Base-by-base conservation (phyloP, 2,113 vertebrate genomes). In the Azemiops feae region DNA sequence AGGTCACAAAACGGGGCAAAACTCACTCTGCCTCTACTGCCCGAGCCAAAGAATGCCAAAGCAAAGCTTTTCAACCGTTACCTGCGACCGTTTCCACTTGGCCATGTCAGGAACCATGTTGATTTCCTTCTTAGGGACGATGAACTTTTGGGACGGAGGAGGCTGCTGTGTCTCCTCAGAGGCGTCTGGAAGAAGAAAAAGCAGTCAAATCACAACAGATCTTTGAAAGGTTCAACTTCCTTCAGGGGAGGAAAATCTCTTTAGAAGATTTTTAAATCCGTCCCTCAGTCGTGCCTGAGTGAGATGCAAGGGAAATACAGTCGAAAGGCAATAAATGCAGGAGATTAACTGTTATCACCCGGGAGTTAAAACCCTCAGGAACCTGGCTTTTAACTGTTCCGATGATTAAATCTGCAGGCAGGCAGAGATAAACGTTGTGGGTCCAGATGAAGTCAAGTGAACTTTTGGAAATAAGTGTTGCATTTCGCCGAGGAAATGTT, bases 61-160 rank as follows among this genome's bases (percentile, higher is more conserved):
- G 20, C 22, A 43, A 57, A 39, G 6, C 34, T 39, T 25, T 43
- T 5, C 7, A 1, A 53, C 23, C 88, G 1, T 97, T 97, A 99
- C 99, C 97, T 99, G 99, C 87, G 99, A 99, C 5, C 98, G 97
- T 91, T 99, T 99, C 99, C 99, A 99, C 95, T 99, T 99, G 91
- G 97, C 98, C 99, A 99, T 99, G 96, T 99, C 99, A 0, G 99
- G 97, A 57, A 99, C 98, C 96, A 98, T 98, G 89, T 98, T 98
- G 96, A 99, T 99, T 96, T 99, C 99, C 95, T 99, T 99, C 96
- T 97, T 99, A 20, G 99, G 99, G 86, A 99, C 95, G 96, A 98
- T 98, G 96, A 98, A 99, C 96, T 89, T 97, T 91, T 97, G 96
- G 91, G 95, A 95, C 91, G 95, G 87, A 50, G 97, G 94, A 47